Evolutionary conservation across 2,888 invertebrate genomes (phyloP).

Genomic region (Arenicola marina): DNA sequence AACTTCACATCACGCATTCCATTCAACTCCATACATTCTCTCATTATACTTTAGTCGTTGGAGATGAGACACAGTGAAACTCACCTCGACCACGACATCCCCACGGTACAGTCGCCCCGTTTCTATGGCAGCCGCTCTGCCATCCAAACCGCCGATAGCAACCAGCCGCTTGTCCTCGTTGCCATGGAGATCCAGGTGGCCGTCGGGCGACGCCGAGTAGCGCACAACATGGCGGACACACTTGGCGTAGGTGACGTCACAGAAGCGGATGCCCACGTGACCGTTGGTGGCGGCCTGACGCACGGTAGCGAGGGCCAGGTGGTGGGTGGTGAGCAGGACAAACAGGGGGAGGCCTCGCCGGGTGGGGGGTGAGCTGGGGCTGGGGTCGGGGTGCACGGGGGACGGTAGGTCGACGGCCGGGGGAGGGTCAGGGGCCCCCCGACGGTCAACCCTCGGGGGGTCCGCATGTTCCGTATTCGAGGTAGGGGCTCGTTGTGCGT

Average conservation of each 20-base stretch:
- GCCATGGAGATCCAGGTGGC: too few species aligned
- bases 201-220: neutral
- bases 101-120: neutral
- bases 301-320: neutral
- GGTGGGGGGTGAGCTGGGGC: neutral
- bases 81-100: neutral
- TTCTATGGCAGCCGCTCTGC: neutral
- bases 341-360: neutral
- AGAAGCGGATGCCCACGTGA: neutral
- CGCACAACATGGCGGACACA: neutral
- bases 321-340: neutral
- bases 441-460: neutral
- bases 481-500: neutral
- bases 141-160: neutral
- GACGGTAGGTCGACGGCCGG: neutral
- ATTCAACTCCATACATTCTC: too few species aligned
- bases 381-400: too few species aligned
- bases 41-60: too few species aligned
- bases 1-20: too few species aligned
- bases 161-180: neutral
- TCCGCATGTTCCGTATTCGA: neutral
- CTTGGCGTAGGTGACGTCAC: conserved; percentile 5
- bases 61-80: too few species aligned
- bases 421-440: neutral
- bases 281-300: neutral